Percentiles rank a stretch among this genome's conserved stretches.
Conservation (phyloP, 2,113 vertebrate genomes). For the Oncorhynchus tshawytscha region DNA sequence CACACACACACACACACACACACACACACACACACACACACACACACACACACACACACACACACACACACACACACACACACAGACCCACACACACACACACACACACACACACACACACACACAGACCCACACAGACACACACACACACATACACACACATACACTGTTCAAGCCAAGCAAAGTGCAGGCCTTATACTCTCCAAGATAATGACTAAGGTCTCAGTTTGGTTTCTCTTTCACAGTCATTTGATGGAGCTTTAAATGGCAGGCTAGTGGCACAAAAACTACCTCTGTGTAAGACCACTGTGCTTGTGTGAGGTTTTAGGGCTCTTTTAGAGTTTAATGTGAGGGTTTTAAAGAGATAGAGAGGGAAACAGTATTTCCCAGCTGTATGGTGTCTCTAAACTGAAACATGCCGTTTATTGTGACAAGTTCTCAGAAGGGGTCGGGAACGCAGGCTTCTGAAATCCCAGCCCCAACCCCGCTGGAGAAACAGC, state of each 20-base stretch:
- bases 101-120: too few species aligned
- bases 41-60: not conserved
- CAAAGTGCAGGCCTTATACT: not conserved
- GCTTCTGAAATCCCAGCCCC: constrained; percentile 35
- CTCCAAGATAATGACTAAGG: not conserved
- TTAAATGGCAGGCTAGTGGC: not conserved
- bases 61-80: not conserved
- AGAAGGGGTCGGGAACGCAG: constrained; percentile 15
- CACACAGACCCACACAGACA: too few species aligned
- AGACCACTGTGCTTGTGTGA: not conserved
- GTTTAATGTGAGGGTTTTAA: constrained; percentile 11
- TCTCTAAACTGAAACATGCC: constrained; percentile 34
- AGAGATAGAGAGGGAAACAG: not conserved
- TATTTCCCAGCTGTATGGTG: constrained; percentile 47
- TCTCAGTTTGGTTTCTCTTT: constrained; percentile 1
- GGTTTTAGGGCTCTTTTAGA: not conserved
- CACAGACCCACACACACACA: accelerated
- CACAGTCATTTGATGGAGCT: not conserved
- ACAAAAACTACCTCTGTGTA: not conserved
- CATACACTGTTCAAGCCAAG: not conserved
- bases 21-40: too few species aligned
- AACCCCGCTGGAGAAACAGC: constrained; percentile 10
- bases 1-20: too few species aligned
- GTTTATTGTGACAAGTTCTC: constrained; percentile 57
- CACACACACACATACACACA: not conserved